Evolutionary conservation across 2,797 vertebrate species (phyloP), one percentile per base, ranked within the genome.

Genomic region (Nothura maculosa): DNA sequence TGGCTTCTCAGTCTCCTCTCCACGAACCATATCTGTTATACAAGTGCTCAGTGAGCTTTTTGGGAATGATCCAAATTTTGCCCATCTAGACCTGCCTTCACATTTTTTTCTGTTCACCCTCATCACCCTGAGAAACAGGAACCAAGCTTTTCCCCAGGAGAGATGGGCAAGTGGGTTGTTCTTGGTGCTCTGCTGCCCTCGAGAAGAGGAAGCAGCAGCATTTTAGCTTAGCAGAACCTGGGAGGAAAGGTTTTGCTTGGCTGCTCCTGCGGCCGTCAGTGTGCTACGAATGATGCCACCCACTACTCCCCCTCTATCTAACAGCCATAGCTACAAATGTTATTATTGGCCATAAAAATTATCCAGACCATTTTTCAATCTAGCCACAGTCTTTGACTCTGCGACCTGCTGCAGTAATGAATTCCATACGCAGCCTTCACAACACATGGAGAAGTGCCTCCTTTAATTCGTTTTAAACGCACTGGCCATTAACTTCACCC

Each of bases 341-440:
- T 88, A 55, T 52, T 64, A 84, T 66, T 69, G 8, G 55, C 69
- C 42, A 78, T 62, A 89, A 93, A 87, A 87, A 84, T 78, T 57
- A 74, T 43, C 52, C 42, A 69, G 36, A 6, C 42, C 27, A 17
- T 87, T 87, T 66, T 93, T 89, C 66, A 91, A 47, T 43, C 36
- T 73, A 57, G 60, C 50, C 63, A n/a, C 14, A 69, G 57, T 6
- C 1, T 57, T 69, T 93, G 78, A 86, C 82, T 91, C 57, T 47
- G 19, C 81, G 89, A 84, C 61, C 82, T 91, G 30, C 57, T 81
- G 45, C 21, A 18, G 79, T 52, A 84, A 87, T 84, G 52, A 87
- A 81, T 93, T 91, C 79, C 50, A 57, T 21, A 38, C 55, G 28
- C 74, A 80, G 78, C 36, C 36, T 89, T 63, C 61, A 81, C 17